These are phyloP conservation scores for Muschampia plurimacula DNA, from an alignment of 2,888 invertebrate species.

Conservation along the genomic window DNA sequence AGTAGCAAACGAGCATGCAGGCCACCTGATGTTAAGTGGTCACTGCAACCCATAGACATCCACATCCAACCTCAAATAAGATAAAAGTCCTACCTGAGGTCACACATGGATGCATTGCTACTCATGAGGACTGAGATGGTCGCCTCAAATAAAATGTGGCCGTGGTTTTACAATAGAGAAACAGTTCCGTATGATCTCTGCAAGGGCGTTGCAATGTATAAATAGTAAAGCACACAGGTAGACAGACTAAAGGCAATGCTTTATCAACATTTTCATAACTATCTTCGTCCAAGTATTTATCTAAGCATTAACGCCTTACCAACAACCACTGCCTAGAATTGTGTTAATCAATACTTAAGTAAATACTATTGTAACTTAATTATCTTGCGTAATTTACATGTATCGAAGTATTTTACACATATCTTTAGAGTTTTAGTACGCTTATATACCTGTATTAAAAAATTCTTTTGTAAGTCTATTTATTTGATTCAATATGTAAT, in stretches of 20 bases:
- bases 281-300: constrained; percentile 7
- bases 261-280: neutral
- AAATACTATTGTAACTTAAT: constrained; percentile 13
- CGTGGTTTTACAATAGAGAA: too few species aligned
- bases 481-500: neutral
- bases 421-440: constrained; percentile 37
- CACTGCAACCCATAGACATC: too few species aligned
- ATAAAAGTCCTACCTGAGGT: too few species aligned
- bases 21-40: too few species aligned
- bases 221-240: too few species aligned
- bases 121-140: too few species aligned
- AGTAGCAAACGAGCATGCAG: too few species aligned
- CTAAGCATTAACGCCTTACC: neutral
- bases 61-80: too few species aligned
- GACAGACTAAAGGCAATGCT: neutral
- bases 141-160: too few species aligned
- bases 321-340: constrained; percentile 26
- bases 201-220: too few species aligned
- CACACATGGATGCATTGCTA: too few species aligned
- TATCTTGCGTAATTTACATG: constrained; percentile 33
- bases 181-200: too few species aligned
- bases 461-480: neutral
- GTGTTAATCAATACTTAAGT: constrained; percentile 28
- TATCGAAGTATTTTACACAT: constrained; percentile 33
- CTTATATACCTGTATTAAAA: constrained; percentile 20